phyloP scores from a whole-genome alignment of 2,797 vertebrate species.

The Pangasius sanitwongsei region DNA sequence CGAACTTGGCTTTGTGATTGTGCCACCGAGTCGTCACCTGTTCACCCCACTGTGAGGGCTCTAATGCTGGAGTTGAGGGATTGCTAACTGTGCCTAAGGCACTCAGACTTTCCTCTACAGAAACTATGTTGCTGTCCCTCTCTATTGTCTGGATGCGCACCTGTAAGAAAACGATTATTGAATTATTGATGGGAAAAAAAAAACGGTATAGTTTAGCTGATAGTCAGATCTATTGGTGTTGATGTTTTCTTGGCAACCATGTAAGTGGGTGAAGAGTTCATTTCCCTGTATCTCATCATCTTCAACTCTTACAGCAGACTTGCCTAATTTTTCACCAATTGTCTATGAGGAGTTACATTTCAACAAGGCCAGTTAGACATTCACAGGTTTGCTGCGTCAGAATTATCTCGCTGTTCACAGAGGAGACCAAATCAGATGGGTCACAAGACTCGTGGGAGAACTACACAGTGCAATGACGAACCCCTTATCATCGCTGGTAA shows the following conservation, averaged over 20 bases:
- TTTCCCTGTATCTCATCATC: neutral
- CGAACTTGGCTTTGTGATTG: neutral
- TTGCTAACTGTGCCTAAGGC: neutral
- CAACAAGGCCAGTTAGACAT: slow-evolving; percentile 40
- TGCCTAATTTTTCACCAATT: neutral
- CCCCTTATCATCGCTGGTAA: slow-evolving; percentile 65
- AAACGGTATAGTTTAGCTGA: neutral
- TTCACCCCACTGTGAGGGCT: neutral
- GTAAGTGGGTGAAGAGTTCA: neutral
- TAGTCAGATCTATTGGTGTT: neutral
- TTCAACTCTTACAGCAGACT: neutral
- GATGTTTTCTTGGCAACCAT: neutral
- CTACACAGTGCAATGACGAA: slow-evolving; percentile 57
- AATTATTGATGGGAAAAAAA: neutral
- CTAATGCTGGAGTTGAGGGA: neutral
- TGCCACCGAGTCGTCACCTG: neutral
- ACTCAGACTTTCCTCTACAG: neutral
- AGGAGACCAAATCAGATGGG: neutral
- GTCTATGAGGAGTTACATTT: slow-evolving; percentile 43
- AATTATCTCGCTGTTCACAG: neutral
- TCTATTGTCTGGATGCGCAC: no score
- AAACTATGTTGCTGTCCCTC: no score
- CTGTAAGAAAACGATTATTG: no score
- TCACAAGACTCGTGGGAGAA: neutral
- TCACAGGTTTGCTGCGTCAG: slow-evolving; percentile 41